These are phyloP conservation scores for Oscheius sp. DNA, from an alignment of 1,140 invertebrate species.

Conservation along the genomic window DNA sequence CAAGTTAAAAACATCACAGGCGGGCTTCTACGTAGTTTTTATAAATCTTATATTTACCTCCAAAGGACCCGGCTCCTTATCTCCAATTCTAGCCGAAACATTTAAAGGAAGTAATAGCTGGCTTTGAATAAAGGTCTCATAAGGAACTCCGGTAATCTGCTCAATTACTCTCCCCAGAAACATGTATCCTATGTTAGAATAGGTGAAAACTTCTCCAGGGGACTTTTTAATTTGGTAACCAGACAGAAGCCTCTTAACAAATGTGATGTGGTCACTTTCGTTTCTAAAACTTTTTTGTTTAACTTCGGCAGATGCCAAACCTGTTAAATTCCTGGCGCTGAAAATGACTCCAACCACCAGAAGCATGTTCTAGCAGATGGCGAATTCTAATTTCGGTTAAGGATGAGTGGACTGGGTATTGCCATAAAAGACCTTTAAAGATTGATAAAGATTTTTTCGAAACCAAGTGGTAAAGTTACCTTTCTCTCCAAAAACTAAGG, in stretches of 20 bases:
- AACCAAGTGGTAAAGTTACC: neutral
- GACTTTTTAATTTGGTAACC: neutral
- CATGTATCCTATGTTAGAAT: constrained; percentile 62
- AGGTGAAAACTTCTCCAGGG: constrained; percentile 52
- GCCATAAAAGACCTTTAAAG: constrained; percentile 7
- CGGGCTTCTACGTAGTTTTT: too few species aligned
- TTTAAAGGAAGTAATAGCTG: constrained; percentile 58
- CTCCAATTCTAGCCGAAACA: constrained; percentile 47
- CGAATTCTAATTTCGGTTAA: constrained; percentile 25
- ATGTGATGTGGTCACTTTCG: constrained; percentile 3
- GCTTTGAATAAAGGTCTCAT: constrained; percentile 58
- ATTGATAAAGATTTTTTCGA: neutral
- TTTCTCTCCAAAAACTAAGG: constrained; percentile 15
- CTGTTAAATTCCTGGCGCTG: constrained; percentile 4
- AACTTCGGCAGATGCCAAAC: neutral
- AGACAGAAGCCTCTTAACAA: neutral
- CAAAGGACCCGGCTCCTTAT: neutral
- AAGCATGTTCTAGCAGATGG: constrained; percentile 37
- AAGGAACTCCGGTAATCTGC: constrained; percentile 47
- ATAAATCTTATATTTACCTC: too few species aligned
- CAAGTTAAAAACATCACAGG: too few species aligned
- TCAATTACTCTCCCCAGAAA: constrained; percentile 62
- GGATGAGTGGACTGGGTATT: constrained; percentile 12
- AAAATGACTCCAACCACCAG: constrained; percentile 41
- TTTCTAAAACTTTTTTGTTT: neutral